Evolutionary conservation across 2,797 vertebrate genomes (phyloP), one percentile per base, ranked within the genome.

Genomic region (Ciconia nigra): DNA sequence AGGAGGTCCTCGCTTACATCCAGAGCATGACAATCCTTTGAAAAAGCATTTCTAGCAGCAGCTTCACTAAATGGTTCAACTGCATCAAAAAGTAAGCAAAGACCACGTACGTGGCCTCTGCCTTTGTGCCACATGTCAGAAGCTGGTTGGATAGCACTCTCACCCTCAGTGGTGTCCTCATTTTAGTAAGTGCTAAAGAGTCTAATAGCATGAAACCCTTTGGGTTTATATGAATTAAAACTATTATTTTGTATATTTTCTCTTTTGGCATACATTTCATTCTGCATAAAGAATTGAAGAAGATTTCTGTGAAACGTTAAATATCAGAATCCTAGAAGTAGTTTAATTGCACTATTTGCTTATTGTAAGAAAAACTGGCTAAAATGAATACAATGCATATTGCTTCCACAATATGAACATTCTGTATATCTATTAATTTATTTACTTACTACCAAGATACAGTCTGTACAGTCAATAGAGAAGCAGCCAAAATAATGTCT

Each of bases 401-500:
- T 46, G 41, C 59, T 89, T 80, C 86, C 33, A 77, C 41, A 78
- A 63, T 12, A 74, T 5, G 5, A 65, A 6, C 16, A 46, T 73
- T 65, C n/a, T 81, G 52, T 31, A 11, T 25, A 71, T 17, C 35
- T 58, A 46, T 22, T 51, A 10, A 73, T 46, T 79, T 83, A 29
- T 74, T 78, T 80, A 46, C 57, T 81, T 92, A 41, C 25, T 84
- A 65, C 37, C 31, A 51, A 76, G 51, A 79, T 90, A 62, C 22
- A 52, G 41, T 66, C 49, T 47, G 28, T 17, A 51, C 2, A 2
- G 58, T n/a, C 73, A 82, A 42, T 10, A 78, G n/a, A 49, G 35
- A 71, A 94, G 73, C 46, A 87, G 86, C 66, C 83, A 95, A 96
- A 95, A 76, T 37, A 73, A 80, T 26, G 22, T 82, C 67, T 79